These are phyloP conservation scores for Dendrolimus kikuchii DNA, from an alignment of 1,140 invertebrate species.

Conservation along the genomic window DNA sequence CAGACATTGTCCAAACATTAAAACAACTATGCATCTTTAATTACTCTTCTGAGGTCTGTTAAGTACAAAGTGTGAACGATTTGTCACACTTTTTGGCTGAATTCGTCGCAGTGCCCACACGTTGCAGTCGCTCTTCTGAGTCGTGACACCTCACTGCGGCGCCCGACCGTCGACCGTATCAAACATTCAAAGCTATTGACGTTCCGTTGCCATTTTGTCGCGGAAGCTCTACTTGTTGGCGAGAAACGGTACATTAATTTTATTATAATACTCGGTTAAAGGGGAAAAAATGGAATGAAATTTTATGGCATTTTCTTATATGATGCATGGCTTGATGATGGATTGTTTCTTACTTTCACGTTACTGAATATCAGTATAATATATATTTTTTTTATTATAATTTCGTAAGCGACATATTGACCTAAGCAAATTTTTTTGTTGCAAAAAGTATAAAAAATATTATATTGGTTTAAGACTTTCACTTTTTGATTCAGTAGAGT, in stretches of 20 bases:
- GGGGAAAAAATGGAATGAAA: conserved; percentile 5
- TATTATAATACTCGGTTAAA: conserved; percentile 10
- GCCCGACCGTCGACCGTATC: conserved; percentile 16
- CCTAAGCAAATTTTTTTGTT: too few relatives aligned
- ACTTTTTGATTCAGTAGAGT: too few relatives aligned
- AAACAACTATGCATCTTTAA: too few relatives aligned
- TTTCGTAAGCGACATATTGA: too few relatives aligned
- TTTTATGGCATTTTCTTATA: conserved; percentile 1
- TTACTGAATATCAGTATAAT: background rate
- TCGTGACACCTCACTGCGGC: conserved; percentile 4
- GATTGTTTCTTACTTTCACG: background rate
- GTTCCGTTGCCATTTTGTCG: conserved; percentile 25
- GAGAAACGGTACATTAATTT: conserved; percentile 26
- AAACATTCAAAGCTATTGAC: conserved; percentile 33
- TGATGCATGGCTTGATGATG: background rate
- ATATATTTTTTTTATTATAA: too few relatives aligned
- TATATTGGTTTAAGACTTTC: too few relatives aligned
- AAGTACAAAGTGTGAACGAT: too few relatives aligned
- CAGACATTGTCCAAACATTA: too few relatives aligned
- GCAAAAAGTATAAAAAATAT: too few relatives aligned
- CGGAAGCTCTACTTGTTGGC: conserved; percentile 21
- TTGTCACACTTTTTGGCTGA: too few relatives aligned
- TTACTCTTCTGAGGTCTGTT: too few relatives aligned
- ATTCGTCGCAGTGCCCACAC: too few relatives aligned
- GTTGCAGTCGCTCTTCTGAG: background rate